Evolutionary conservation across 1,140 invertebrate species (phyloP).

Genomic region (Scaptomyza pallida): DNA sequence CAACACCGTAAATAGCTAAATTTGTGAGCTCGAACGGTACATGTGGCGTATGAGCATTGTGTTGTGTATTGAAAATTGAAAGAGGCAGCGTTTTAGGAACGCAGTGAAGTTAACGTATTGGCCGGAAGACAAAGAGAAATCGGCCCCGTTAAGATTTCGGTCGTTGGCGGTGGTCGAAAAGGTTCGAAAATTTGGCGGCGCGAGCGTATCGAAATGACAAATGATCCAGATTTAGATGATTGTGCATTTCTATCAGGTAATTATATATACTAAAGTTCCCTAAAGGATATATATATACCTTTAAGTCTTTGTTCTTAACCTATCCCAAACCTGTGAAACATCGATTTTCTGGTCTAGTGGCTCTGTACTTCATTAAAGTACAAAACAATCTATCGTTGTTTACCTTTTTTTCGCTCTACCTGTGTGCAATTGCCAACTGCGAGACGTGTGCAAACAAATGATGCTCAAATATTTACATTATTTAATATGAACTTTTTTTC

Average conservation of each 20-base stretch:
- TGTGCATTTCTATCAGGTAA: slow-evolving; percentile 95
- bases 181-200: slow-evolving; percentile 84
- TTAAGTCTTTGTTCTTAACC: no score
- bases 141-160: slow-evolving; percentile 84
- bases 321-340: background rate
- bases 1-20: background rate
- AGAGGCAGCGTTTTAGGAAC: slow-evolving; percentile 59
- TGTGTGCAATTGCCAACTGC: background rate
- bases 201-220: slow-evolving; percentile 84
- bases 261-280: no score
- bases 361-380: background rate
- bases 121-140: slow-evolving; percentile 83
- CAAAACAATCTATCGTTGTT: background rate
- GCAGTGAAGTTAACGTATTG: slow-evolving; percentile 80
- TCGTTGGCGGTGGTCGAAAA: slow-evolving; percentile 84
- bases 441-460: slow-evolving; percentile 37
- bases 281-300: no score
- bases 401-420: no score
- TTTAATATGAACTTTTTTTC: slow-evolving; percentile 30
- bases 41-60: slow-evolving; percentile 6
- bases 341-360: no score
- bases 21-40: background rate
- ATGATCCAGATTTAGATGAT: slow-evolving; percentile 96
- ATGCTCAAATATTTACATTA: slow-evolving; percentile 47
- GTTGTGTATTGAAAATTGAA: slow-evolving; percentile 1